Evolutionary conservation across 2,888 invertebrate species (phyloP).

Genomic region (Apamea sordens): DNA sequence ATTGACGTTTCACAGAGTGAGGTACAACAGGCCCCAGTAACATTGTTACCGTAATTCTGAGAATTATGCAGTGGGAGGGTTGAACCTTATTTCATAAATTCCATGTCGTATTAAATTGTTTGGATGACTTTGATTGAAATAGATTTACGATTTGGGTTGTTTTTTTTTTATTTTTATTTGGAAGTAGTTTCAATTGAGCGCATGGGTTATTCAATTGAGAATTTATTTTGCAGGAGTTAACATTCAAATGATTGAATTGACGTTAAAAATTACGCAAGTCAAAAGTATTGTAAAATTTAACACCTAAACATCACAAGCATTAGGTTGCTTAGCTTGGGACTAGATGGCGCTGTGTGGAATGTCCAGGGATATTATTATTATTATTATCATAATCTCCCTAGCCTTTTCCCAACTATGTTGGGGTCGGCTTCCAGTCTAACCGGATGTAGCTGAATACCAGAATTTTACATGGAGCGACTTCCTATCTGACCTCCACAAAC

Average conservation of each 20-base stretch:
- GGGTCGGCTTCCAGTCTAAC: no score
- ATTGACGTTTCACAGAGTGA: constrained; percentile 56
- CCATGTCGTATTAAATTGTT: constrained; percentile 15
- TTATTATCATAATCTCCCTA: no score
- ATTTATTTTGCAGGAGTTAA: not conserved
- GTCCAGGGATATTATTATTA: no score
- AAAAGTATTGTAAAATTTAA: not conserved
- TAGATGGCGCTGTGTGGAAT: no score
- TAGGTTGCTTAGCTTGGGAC: no score
- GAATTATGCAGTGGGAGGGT: constrained; percentile 53
- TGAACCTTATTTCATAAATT: constrained; percentile 24
- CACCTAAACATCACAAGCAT: no score
- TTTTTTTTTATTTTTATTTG: no score
- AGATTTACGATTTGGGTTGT: not conserved
- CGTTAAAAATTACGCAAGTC: not conserved
- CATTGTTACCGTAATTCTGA: constrained; percentile 38
- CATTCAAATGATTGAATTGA: not conserved
- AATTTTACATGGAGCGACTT: no score
- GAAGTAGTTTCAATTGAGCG: not conserved
- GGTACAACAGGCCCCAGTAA: constrained; percentile 58
- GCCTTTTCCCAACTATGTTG: no score
- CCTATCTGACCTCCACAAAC: no score
- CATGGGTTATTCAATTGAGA: not conserved
- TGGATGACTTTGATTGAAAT: not conserved
- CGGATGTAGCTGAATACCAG: no score